Evolutionary conservation across 1,140 invertebrate genomes (phyloP).

Genomic region (Achatina immaculata): DNA sequence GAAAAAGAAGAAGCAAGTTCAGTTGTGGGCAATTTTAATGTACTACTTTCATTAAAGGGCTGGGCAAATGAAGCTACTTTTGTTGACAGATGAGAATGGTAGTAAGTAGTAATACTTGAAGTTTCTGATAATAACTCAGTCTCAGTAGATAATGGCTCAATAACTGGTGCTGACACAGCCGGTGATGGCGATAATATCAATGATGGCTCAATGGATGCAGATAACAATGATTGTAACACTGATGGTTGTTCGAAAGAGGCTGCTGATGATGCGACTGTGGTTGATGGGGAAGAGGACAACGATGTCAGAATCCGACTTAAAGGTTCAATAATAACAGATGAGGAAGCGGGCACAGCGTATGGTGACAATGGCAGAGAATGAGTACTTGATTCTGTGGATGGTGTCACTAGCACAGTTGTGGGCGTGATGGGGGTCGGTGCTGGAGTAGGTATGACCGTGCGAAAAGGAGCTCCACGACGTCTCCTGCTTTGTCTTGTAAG

Average conservation of each 20-base stretch:
- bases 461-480: neutral
- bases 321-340: neutral
- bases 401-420: neutral
- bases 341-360: too few relatives aligned
- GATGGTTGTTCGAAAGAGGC: neutral
- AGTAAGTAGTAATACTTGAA: neutral
- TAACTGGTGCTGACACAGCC: neutral
- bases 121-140: neutral
- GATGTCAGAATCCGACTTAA: neutral
- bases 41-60: neutral
- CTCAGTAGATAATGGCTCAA: neutral
- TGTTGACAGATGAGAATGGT: too few relatives aligned
- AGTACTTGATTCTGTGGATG: neutral
- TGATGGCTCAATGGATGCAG: constrained; percentile 1
- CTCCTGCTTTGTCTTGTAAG: constrained; percentile 19
- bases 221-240: neutral
- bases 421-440: constrained; percentile 8
- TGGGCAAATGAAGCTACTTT: neutral
- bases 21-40: neutral
- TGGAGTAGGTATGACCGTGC: constrained; percentile 40
- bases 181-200: neutral
- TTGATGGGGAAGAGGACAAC: neutral
- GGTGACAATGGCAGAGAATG: too few relatives aligned
- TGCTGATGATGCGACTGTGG: neutral
- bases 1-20: neutral